phyloP scores from a whole-genome alignment of 2,888 invertebrate species.

The Mamestra brassicae region DNA sequence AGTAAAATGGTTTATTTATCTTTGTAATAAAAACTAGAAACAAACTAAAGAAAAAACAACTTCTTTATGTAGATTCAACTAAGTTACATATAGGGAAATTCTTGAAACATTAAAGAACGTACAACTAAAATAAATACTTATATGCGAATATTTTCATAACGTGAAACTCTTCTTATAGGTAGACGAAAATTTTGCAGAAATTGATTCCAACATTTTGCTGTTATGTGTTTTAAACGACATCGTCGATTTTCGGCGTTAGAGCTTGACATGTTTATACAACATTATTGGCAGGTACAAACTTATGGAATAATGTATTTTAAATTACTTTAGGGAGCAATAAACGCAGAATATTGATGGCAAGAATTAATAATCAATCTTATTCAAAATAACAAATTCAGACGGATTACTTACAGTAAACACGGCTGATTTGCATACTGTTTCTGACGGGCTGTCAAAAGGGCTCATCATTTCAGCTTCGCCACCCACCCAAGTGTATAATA shows the following conservation, averaged over 20 bases:
- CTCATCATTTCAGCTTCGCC: conserved; percentile 32
- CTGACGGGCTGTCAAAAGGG: conserved; percentile 51
- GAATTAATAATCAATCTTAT: conserved; percentile 56
- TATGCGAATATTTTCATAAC: conserved; percentile 2
- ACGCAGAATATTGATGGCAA: conserved; percentile 25
- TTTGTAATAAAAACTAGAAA: background rate
- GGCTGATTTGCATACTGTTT: conserved; percentile 50
- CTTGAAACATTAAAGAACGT: background rate
- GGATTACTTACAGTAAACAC: conserved; percentile 46
- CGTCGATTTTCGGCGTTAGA: conserved; percentile 50
- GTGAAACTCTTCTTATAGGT: background rate
- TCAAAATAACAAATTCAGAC: conserved; percentile 53
- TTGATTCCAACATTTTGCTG: conserved; percentile 34
- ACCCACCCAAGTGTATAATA: conserved; percentile 11
- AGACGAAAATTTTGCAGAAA: conserved; percentile 30
- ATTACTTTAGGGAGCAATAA: conserved; percentile 23
- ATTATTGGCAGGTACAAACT: conserved; percentile 41
- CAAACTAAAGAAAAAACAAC: too few relatives aligned
- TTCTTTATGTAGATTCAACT: too few relatives aligned
- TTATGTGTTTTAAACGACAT: conserved; percentile 60
- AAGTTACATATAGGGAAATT: background rate
- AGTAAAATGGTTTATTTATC: background rate
- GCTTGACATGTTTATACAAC: conserved; percentile 12
- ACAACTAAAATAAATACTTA: background rate
- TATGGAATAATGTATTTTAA: conserved; percentile 52